These are phyloP conservation scores for Sinella curviseta DNA, from an alignment of 1,140 invertebrate species.

Conservation along the genomic window DNA sequence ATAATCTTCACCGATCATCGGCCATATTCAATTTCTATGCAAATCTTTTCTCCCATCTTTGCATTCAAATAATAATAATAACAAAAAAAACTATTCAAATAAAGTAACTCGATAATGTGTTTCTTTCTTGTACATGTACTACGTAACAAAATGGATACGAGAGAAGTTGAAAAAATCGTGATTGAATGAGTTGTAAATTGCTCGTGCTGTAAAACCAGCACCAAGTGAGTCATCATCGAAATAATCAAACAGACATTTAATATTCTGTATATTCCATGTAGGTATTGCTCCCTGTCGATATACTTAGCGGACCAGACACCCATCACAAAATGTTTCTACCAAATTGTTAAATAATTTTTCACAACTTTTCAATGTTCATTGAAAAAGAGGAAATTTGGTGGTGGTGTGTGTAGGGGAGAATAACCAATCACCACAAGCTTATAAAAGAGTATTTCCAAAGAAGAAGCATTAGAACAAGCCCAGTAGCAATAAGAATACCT, in stretches of 20 bases:
- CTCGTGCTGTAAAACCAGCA: too few relatives aligned
- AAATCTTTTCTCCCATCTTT: neutral
- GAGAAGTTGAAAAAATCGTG: neutral
- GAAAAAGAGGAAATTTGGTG: neutral
- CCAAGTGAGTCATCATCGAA: constrained; percentile 13
- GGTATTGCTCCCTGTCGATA: too few relatives aligned
- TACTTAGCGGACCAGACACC: too few relatives aligned
- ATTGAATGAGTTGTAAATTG: constrained; percentile 11
- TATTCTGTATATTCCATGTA: neutral
- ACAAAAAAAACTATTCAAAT: neutral
- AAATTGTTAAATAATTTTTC: neutral
- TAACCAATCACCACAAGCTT: neutral
- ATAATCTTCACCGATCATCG: neutral
- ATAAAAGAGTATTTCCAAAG: neutral
- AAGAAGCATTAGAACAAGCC: neutral
- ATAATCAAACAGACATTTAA: neutral
- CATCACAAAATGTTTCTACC: too few relatives aligned
- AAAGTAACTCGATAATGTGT: neutral
- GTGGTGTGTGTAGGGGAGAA: neutral
- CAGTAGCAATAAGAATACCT: constrained; percentile 1
- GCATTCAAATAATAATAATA: too few relatives aligned
- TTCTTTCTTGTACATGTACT: neutral
- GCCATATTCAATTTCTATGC: constrained; percentile 15
- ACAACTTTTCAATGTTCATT: too few relatives aligned
- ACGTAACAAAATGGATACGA: too few relatives aligned